Percentiles rank a stretch among this genome's conserved stretches.
These are phyloP conservation scores for Micrastur ruficollis DNA, from an alignment of 2,797 vertebrate species.

Conservation along the genomic window DNA sequence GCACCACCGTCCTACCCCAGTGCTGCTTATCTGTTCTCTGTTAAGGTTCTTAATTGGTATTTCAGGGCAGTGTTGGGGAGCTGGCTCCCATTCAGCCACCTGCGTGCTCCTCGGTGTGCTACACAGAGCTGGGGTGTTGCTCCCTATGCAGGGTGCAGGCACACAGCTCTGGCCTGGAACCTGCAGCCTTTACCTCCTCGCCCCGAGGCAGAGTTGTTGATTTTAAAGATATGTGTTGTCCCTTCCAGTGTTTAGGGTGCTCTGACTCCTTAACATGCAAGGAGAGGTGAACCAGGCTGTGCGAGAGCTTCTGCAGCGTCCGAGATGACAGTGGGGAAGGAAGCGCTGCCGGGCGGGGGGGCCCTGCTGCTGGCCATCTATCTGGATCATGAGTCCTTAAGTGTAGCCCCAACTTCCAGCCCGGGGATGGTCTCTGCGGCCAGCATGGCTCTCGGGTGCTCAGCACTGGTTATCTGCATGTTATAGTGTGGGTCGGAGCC, in stretches of 20 bases:
- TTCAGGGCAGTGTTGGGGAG: neutral
- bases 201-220: neutral
- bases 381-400: neutral
- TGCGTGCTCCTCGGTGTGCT: neutral
- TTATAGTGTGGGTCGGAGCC: fast-evolving
- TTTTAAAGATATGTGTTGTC: neutral
- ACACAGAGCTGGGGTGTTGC: neutral
- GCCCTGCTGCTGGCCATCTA: neutral
- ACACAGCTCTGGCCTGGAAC: fast-evolving
- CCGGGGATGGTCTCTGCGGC: neutral
- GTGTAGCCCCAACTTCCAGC: neutral
- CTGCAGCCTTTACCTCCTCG: neutral
- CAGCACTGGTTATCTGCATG: fast-evolving
- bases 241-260: too few species aligned
- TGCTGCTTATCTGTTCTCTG: neutral
- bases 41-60: neutral
- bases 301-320: neutral
- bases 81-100: neutral
- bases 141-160: neutral
- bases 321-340: neutral
- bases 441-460: neutral
- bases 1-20: neutral
- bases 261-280: fast-evolving
- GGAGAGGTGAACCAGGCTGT: neutral
- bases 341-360: neutral